Evolutionary conservation across 2,888 invertebrate genomes (phyloP).

Genomic region (Dryococelus australis): DNA sequence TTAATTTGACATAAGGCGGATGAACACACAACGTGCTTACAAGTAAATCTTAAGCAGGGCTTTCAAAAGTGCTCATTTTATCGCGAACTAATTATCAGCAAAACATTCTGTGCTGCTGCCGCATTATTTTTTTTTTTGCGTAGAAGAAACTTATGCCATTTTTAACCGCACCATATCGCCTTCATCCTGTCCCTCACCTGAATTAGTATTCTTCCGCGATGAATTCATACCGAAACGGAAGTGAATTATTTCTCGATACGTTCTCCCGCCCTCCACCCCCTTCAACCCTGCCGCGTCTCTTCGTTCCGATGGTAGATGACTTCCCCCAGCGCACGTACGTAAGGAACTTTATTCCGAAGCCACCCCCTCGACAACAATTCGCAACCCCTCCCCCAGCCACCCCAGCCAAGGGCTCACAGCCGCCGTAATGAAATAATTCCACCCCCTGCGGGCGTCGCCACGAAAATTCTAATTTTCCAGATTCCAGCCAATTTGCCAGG

Average conservation of each 20-base stretch:
- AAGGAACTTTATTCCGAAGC: not conserved
- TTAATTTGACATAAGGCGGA: no score
- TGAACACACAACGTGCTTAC: no score
- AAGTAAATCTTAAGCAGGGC: no score
- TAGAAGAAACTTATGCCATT: not conserved
- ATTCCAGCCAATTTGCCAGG: not conserved
- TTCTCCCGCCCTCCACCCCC: not conserved
- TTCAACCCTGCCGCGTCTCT: not conserved
- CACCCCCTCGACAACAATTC: not conserved
- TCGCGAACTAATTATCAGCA: no score
- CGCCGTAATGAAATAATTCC: not conserved
- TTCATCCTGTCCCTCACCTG: not conserved
- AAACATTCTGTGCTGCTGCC: no score
- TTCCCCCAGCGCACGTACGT: not conserved
- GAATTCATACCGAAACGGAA: not conserved
- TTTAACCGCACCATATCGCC: not conserved
- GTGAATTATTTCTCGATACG: slow-evolving; percentile 12
- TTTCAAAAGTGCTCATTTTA: no score
- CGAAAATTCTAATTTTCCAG: slow-evolving; percentile 30
- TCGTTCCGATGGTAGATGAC: slow-evolving; percentile 12
- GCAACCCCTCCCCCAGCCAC: not conserved
- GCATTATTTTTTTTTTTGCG: no score
- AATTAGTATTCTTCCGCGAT: not conserved
- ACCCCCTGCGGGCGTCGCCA: not conserved
- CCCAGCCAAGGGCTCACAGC: not conserved